phyloP scores from a whole-genome alignment of 2,888 invertebrate genomes.

The Cryptus armator region DNA sequence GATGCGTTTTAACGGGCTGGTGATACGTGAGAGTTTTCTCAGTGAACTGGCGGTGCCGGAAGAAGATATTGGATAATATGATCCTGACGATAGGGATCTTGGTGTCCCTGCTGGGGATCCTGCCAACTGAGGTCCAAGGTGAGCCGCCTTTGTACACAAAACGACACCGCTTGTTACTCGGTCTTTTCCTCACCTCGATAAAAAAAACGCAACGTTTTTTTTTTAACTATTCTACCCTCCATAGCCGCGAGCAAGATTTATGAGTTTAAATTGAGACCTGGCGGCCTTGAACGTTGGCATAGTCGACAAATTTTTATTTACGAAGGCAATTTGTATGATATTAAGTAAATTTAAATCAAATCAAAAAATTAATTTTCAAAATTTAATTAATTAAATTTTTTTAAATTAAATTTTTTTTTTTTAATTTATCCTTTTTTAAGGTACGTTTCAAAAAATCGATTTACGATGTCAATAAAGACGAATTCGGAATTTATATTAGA shows the following conservation, averaged over 20 bases:
- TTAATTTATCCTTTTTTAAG: too few species aligned
- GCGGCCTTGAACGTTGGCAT: slow-evolving; percentile 24
- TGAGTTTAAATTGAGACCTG: not conserved
- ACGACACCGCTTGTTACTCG: slow-evolving; percentile 6
- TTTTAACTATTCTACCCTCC: not conserved
- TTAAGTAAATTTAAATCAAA: not conserved
- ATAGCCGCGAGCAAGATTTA: slow-evolving; percentile 34
- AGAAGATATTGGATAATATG: slow-evolving; percentile 72
- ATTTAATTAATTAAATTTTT: too few species aligned
- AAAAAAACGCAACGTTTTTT: not conserved
- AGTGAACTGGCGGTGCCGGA: slow-evolving; percentile 58
- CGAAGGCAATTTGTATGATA: not conserved
- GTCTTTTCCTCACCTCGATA: slow-evolving; percentile 4
- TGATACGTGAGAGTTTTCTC: slow-evolving; percentile 47
- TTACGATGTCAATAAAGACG: not conserved
- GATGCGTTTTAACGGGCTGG: slow-evolving; percentile 33
- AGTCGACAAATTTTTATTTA: not conserved
- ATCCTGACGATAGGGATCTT: slow-evolving; percentile 78
- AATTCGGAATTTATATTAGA: too few species aligned
- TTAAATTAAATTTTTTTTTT: too few species aligned
- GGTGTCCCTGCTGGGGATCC: slow-evolving; percentile 78
- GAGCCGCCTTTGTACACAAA: slow-evolving; percentile 61
- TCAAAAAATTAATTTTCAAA: not conserved
- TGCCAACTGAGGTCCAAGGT: slow-evolving; percentile 78
- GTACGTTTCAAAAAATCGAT: not conserved